Evolutionary conservation across 2,113 vertebrate species (phyloP), one percentile per base, ranked within the genome.

Genomic region (Nyctibius bracteatus): DNA sequence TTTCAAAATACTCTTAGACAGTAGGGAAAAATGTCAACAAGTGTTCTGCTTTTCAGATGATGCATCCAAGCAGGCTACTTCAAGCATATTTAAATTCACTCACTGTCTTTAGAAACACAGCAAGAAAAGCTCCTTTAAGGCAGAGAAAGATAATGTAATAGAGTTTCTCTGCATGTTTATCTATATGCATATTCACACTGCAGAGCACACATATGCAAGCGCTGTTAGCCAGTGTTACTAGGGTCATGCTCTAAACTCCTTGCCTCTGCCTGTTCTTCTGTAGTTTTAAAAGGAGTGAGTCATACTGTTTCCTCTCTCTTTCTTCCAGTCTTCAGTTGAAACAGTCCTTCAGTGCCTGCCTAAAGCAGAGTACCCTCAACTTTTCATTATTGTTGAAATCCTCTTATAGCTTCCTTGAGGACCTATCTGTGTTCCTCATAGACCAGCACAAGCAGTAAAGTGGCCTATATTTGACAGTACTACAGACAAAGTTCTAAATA

Each of bases 201-300:
- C 21, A 73, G 46, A 44, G 17, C 2, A 0, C 0, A 0, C 20
- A 37, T 46, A n/a, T 43, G 57, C 17, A 44, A 9, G 37, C 2
- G 1, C 46, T 72, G 16, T 77, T 37, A 73, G 51, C 51, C 63
- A 57, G 6, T 30, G n/a, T 41, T 68, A 37, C 9, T 31, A 23
- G 28, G 4, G 16, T 61, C 14, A 1, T 51, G 37, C 57, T 86
- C 57, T 78, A 79, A 57, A 21, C 7, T 14, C 39, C 15, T 75
- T 62, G 51, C 33, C 27, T 71, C 63, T 84, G 30, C 59, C 13
- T 66, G n/a, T 46, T 71, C 44, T 66, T 73, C 46, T 51, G 20
- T 27, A 71, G 52, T 49, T 92, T 70, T 49, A 54, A n/a, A 66
- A 71, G 25, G 47, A 30, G 1, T 35, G n/a, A 43, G 18, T 12